Conservation (phyloP, 2,797 vertebrate genomes). For the Notolepis coatsorum region DNA sequence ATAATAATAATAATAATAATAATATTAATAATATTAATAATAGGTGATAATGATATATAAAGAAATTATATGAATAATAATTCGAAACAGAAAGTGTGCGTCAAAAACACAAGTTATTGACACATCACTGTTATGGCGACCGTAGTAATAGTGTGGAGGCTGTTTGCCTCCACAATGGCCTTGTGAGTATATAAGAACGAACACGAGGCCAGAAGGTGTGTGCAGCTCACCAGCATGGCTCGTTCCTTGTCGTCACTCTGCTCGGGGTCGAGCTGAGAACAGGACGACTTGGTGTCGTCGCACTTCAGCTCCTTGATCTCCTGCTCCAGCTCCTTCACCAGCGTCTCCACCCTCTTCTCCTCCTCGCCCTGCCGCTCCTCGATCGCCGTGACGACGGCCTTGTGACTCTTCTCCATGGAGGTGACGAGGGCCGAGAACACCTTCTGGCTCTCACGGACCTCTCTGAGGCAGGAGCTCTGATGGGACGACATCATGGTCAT, state of each 20-base stretch:
- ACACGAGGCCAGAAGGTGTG: background rate
- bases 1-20: too few relatives aligned
- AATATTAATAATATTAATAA: too few relatives aligned
- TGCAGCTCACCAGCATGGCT: constrained; percentile 44
- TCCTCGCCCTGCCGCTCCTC: constrained; percentile 73
- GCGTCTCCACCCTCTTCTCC: constrained; percentile 63
- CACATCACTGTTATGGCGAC: too few relatives aligned
- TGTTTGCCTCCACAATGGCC: too few relatives aligned
- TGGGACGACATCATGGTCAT: constrained; percentile 24
- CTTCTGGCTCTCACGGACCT: constrained; percentile 81
- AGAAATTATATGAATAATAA: too few relatives aligned
- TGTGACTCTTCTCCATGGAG: constrained; percentile 80
- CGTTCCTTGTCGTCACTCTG: constrained; percentile 46
- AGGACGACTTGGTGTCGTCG: constrained; percentile 31
- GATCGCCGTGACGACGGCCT: constrained; percentile 69
- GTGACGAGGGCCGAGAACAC: constrained; percentile 76
- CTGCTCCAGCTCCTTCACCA: constrained; percentile 71
- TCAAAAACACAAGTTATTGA: too few relatives aligned
- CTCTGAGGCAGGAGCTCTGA: constrained; percentile 77
- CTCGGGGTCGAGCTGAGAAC: constrained; percentile 30
- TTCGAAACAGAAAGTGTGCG: too few relatives aligned
- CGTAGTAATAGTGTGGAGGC: too few relatives aligned
- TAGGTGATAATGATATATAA: too few relatives aligned
- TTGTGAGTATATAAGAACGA: too few relatives aligned
- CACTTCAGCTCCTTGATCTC: constrained; percentile 75